These are phyloP conservation scores for Tetragonisca angustula DNA, from an alignment of 2,888 invertebrate species.

Conservation along the genomic window DNA sequence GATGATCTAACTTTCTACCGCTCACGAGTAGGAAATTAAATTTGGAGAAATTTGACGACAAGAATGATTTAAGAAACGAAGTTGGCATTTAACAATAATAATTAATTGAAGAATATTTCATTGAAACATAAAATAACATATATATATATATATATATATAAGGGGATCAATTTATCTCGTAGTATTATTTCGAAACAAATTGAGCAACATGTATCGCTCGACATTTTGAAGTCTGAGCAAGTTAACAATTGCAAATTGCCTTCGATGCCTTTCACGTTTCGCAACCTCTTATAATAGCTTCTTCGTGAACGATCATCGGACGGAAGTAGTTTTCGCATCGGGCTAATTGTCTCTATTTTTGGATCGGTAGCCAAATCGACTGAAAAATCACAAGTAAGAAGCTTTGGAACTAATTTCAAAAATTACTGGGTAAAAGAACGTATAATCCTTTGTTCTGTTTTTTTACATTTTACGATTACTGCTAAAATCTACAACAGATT, in stretches of 20 bases:
- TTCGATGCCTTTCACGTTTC: not conserved
- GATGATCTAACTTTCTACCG: constrained; percentile 49
- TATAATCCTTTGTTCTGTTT: not conserved
- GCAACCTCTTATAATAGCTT: constrained; percentile 45
- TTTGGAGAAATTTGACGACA: not conserved
- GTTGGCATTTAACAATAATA: too few species aligned
- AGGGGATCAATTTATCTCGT: not conserved
- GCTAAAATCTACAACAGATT: not conserved
- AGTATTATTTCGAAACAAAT: not conserved
- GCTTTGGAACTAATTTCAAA: not conserved
- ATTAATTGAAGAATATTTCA: too few species aligned
- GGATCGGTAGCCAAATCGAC: too few species aligned
- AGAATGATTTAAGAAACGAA: not conserved
- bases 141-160: too few species aligned
- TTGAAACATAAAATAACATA: too few species aligned
- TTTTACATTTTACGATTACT: not conserved
- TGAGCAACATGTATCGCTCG: too few species aligned
- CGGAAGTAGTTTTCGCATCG: not conserved
- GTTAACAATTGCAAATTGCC: not conserved
- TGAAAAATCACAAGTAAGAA: not conserved
- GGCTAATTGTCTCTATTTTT: too few species aligned
- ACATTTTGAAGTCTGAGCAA: constrained; percentile 4
- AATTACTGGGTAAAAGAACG: not conserved
- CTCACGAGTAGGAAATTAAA: constrained; percentile 10
- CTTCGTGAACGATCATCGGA: not conserved